phyloP scores from a whole-genome alignment of 2,888 invertebrate genomes.

The Scaptomyza polygonia region DNA sequence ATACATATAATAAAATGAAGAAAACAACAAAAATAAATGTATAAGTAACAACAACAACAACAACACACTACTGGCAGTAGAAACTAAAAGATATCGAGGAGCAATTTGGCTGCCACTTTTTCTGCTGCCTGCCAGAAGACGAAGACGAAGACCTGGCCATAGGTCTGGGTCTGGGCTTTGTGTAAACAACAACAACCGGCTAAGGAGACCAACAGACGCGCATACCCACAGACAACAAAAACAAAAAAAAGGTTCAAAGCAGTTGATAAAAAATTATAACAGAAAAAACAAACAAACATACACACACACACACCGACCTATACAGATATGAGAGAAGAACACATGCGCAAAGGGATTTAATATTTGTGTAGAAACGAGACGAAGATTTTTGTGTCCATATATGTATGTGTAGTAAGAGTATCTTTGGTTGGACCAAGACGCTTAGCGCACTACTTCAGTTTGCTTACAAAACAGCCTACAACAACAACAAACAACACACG shows the following conservation, averaged over 20 bases:
- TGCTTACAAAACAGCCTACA: slow-evolving; percentile 72
- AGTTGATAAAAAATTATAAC: slow-evolving; percentile 72
- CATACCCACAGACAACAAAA: slow-evolving; percentile 60
- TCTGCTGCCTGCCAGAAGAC: slow-evolving; percentile 53
- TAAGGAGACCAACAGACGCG: slow-evolving; percentile 63
- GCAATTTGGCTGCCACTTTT: slow-evolving; percentile 81
- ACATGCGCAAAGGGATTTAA: slow-evolving; percentile 66
- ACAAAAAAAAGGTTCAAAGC: slow-evolving; percentile 68
- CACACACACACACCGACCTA: slow-evolving; percentile 30
- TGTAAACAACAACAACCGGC: slow-evolving; percentile 58
- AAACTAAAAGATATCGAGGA: slow-evolving; percentile 80
- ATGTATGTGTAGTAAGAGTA: too few species aligned
- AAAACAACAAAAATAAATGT: slow-evolving; percentile 14
- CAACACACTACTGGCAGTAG: slow-evolving; percentile 69
- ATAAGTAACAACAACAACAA: slow-evolving; percentile 33
- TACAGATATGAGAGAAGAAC: slow-evolving; percentile 36
- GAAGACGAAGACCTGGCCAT: slow-evolving; percentile 20
- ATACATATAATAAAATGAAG: slow-evolving; percentile 56
- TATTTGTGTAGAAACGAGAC: slow-evolving; percentile 73
- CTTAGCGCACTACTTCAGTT: slow-evolving; percentile 67
- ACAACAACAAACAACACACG: slow-evolving; percentile 47
- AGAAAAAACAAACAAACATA: slow-evolving; percentile 48
- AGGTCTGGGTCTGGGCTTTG: slow-evolving; percentile 45
- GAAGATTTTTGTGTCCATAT: slow-evolving; percentile 56
- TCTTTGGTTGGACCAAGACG: slow-evolving; percentile 48